Evolutionary conservation across 2,113 vertebrate genomes (phyloP).

Genomic region (Ardeotis arabs): DNA sequence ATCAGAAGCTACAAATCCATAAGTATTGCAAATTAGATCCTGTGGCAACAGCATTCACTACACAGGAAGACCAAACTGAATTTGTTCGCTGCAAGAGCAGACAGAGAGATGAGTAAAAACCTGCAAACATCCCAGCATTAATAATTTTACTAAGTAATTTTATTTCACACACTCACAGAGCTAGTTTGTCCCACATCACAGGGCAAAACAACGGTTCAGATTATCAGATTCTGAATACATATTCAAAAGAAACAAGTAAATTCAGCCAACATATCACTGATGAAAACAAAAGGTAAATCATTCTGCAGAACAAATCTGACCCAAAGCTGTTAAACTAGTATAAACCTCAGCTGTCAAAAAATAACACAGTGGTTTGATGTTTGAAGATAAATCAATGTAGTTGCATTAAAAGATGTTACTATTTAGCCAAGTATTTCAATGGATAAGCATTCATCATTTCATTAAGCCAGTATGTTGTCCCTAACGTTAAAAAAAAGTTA

Average conservation of each 20-base stretch:
- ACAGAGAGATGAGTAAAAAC: not conserved
- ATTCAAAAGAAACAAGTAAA: not conserved
- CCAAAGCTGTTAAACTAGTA: not conserved
- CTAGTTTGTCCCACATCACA: not conserved
- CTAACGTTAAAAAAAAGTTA: slow-evolving; percentile 33
- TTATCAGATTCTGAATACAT: not conserved
- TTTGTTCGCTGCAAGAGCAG: not conserved
- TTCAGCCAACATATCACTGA: not conserved
- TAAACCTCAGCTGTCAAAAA: not conserved
- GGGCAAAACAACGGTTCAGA: not conserved
- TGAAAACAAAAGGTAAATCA: not conserved
- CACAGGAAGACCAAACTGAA: not conserved
- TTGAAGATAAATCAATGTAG: not conserved
- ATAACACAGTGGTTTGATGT: not conserved
- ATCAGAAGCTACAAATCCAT: not conserved
- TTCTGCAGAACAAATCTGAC: not conserved
- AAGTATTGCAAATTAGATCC: not conserved
- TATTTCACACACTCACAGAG: not conserved
- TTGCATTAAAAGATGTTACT: not conserved
- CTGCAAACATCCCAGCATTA: not conserved
- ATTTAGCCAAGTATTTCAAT: not conserved
- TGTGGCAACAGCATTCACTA: not conserved
- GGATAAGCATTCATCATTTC: not conserved
- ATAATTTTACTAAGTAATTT: not conserved
- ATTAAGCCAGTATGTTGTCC: not conserved